These are phyloP conservation scores for Cynocephalus volans DNA, from an alignment of 2,113 vertebrate genomes.

Conservation along the genomic window DNA sequence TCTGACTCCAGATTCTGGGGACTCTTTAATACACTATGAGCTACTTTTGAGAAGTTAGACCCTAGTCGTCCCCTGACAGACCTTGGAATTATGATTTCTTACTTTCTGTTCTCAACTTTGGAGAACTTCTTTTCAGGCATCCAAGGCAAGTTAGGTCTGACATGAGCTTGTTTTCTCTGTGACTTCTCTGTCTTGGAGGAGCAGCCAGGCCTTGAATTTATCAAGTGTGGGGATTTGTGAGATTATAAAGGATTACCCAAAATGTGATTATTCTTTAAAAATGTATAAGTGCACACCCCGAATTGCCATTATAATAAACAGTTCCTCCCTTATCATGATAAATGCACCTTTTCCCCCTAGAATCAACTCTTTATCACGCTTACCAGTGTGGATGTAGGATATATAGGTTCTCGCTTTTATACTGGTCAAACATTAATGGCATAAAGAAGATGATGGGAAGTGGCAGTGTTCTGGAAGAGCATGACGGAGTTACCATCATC, in stretches of 20 bases:
- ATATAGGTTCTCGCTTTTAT: not conserved
- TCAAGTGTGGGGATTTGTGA: not conserved
- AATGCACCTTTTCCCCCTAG: not conserved
- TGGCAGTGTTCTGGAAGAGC: too few relatives aligned
- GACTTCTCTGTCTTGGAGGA: not conserved
- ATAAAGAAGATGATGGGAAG: not conserved
- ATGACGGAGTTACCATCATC: not conserved
- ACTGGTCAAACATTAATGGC: not conserved
- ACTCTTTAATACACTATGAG: not conserved
- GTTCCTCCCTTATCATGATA: not conserved
- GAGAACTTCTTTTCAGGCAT: not conserved
- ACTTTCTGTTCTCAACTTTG: not conserved
- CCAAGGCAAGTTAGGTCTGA: not conserved
- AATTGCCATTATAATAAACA: constrained; percentile 8
- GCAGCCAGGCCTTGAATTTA: not conserved
- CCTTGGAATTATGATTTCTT: not conserved
- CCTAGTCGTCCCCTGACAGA: not conserved
- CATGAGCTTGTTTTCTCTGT: not conserved
- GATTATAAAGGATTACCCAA: not conserved
- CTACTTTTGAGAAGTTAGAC: not conserved
- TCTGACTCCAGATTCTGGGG: not conserved
- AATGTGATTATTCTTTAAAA: not conserved
- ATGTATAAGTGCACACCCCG: not conserved
- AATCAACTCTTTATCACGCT: constrained; percentile 2
- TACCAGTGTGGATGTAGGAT: not conserved